Base-by-base conservation (phyloP, 1,140 invertebrate species). In the Platorchestia sp. region DNA sequence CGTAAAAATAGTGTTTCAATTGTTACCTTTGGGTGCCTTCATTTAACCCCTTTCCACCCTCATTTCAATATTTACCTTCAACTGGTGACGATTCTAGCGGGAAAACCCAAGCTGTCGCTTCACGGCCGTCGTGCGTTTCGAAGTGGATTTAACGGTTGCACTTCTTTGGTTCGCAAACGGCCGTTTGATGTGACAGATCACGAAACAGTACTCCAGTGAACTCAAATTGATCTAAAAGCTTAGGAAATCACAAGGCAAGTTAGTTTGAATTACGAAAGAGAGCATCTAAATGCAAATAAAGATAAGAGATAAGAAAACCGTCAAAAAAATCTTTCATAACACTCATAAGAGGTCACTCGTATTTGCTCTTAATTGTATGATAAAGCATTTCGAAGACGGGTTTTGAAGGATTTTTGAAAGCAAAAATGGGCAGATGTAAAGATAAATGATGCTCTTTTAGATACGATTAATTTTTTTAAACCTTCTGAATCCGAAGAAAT, bases 1-100 rank as follows among this genome's bases (percentile, higher is more conserved):
- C 59, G 59, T 75, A 75, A 36, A 75, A 75, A 75, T 22, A 14
- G 59, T 36, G 59, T 89, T 89, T 89, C 41, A 14, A 44, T 89
- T 43, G 87, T 89, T 89, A 42, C 41, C 41, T 89, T 89, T 44
- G 27, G 7, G 43, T 41, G 87, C 43, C 41, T 89, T 89, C 87
- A 89, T 89, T 89, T 27, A 89, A 42, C 87, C 41, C 87, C 36
- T 14, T 14, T 14, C 41, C n/a, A 10, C 14, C 41, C 41, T 41
- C 43, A 42, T 42, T 89, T 89, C 87, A 89, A 89, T 89, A 89
- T 89, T 89, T 89, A 36, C 87, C 87, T 89, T 44, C n/a, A 89
- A 89, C 41, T 44, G 87, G 87, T 41, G 43, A 89, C 87, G 87
- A 44, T 44, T 41, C 87, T 41, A 89, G n/a, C 87, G 87, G 87